These are phyloP conservation scores for Sesia apiformis DNA, from an alignment of 2,888 invertebrate genomes.

Conservation along the genomic window DNA sequence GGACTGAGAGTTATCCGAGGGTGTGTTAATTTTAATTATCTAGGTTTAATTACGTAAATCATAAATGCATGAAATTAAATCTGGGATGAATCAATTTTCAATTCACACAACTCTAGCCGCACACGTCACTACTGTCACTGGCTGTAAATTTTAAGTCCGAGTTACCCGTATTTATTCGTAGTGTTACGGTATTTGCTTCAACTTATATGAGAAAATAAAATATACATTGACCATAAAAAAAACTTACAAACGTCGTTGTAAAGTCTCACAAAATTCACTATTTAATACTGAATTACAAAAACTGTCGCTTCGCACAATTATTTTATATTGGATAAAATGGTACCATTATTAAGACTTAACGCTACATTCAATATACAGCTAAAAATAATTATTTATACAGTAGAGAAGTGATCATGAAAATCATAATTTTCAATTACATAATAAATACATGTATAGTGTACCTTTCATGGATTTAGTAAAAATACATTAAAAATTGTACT, in stretches of 20 bases:
- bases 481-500: too few species aligned
- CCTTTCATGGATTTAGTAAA: too few species aligned
- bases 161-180: too few species aligned
- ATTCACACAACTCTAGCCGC: too few species aligned
- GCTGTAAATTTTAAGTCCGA: too few species aligned
- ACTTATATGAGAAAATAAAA: conserved; percentile 3
- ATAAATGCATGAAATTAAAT: too few species aligned
- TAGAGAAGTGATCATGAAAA: conserved; percentile 24
- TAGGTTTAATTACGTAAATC: too few species aligned
- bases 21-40: too few species aligned
- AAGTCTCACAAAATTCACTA: conserved; percentile 63
- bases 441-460: background rate
- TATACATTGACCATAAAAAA: conserved; percentile 22
- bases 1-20: too few species aligned
- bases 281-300: conserved; percentile 63
- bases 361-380: conserved; percentile 34
- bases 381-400: conserved; percentile 5
- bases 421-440: conserved; percentile 5
- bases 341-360: conserved; percentile 38
- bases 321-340: conserved; percentile 36
- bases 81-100: too few species aligned
- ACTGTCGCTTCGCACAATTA: conserved; percentile 19
- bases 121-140: too few species aligned
- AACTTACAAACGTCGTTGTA: conserved; percentile 64
- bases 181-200: too few species aligned